phyloP scores from a whole-genome alignment of 2,888 invertebrate species.

The Metellina segmentata region DNA sequence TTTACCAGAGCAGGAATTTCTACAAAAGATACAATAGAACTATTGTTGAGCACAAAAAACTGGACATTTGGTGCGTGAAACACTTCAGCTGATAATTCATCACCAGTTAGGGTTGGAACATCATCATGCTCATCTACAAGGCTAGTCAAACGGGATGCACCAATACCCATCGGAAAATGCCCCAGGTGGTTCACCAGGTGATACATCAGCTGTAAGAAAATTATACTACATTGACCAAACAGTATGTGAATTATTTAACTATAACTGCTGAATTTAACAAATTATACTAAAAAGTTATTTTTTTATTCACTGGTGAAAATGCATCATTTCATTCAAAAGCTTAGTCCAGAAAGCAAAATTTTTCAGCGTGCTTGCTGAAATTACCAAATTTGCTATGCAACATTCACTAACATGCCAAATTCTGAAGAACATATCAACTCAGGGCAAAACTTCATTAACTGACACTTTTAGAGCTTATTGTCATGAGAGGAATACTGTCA shows the following conservation, averaged over 20 bases:
- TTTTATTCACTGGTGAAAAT: not conserved
- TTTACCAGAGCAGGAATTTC: slow-evolving; percentile 89
- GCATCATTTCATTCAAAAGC: no score
- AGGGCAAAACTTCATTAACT: no score
- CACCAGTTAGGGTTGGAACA: slow-evolving; percentile 86
- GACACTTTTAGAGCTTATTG: no score
- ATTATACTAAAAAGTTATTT: no score
- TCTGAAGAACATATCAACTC: no score
- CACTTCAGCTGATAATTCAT: slow-evolving; percentile 90
- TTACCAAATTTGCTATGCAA: no score
- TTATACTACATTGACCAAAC: not conserved
- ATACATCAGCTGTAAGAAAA: slow-evolving; percentile 85
- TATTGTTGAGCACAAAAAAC: slow-evolving; percentile 90
- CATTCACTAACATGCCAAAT: no score
- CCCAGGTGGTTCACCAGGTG: slow-evolving; percentile 95
- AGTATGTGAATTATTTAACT: no score
- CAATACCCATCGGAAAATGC: slow-evolving; percentile 93
- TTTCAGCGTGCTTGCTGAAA: no score
- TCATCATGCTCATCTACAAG: slow-evolving; percentile 96
- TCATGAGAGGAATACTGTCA: no score
- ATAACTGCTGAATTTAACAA: no score
- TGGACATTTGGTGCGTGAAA: slow-evolving; percentile 91
- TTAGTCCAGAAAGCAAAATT: no score
- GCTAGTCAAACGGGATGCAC: slow-evolving; percentile 93
- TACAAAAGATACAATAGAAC: slow-evolving; percentile 91